Base-by-base conservation (phyloP, 2,888 invertebrate species). In the Plebejus argus region DNA sequence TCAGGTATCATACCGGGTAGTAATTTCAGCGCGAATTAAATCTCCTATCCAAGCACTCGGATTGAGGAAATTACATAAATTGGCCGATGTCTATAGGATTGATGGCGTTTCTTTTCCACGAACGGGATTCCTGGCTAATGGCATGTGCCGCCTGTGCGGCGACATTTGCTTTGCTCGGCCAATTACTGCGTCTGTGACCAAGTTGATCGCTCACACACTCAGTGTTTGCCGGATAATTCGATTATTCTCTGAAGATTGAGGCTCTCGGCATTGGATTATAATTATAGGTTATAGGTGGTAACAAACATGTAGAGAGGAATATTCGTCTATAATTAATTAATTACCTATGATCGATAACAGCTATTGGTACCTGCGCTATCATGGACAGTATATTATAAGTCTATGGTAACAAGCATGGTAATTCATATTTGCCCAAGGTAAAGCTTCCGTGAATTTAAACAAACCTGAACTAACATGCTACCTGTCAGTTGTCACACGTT, bases 41-140 rank as follows among this genome's bases (percentile, higher is more conserved):
- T 74, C 45, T 76, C 71, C 76, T 72, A 78, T 75, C 76, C 76
- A 79, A 76, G 77, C 70, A 78, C 77, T 76, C 76, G 77, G 77
- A 78, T 61, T 76, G 77, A 79, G 78, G 77, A 79, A 79, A 79
- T 79, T 79, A 78, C 71, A 74, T 78, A 78, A 81, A 80, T 81
- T 81, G 76, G 72, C 77, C 70, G 72, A 77, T 78, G 78, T 79
- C 79, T 79, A 78, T 66, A 78, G 79, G 53, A 79, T 80, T 74
- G 78, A 76, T 76, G 74, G 76, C 49, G 74, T 45, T 71, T 71
- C 56, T 35, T 49, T 78, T 78, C 66, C 45, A 53, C 28, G 56
- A 61, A 72, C 66, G 23, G 74, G 49, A 74, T 74, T 74, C 74
- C 53, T 74, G 49, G 76, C 70, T 76, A 79, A 77, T 76, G 72